phyloP scores from a whole-genome alignment of 1,140 invertebrate genomes.

The Metopolophium dirhodum region DNA sequence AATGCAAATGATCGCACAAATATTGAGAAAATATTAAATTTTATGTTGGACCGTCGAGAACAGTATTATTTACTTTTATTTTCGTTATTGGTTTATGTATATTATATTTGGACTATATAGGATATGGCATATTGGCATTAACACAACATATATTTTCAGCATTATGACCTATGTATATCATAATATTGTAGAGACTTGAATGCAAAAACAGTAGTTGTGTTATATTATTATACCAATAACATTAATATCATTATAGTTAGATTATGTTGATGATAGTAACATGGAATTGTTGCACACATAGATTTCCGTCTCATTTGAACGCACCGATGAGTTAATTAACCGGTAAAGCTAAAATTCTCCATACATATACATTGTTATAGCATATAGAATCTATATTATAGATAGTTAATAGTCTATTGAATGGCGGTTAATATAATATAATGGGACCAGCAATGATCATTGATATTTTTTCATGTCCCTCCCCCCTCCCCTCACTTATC shows the following conservation, averaged over 20 bases:
- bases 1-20: neutral
- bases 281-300: neutral
- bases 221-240: constrained; percentile 6
- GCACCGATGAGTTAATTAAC: neutral
- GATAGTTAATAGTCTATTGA: neutral
- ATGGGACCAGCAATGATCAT: neutral
- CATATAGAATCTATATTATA: no score
- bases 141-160: neutral
- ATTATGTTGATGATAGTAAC: neutral
- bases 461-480: neutral
- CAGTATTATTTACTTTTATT: neutral
- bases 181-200: neutral
- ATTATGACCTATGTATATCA: neutral
- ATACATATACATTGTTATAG: neutral
- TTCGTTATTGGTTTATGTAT: no score
- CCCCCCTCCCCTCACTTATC: neutral
- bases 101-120: no score
- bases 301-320: neutral
- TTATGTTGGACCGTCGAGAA: neutral
- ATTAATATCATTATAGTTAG: neutral
- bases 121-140: neutral
- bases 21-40: neutral
- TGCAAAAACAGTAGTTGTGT: neutral
- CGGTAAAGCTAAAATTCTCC: neutral
- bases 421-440: neutral